These are phyloP conservation scores for Phytoseiulus persimilis DNA, from an alignment of 2,888 invertebrate species.

Conservation along the genomic window DNA sequence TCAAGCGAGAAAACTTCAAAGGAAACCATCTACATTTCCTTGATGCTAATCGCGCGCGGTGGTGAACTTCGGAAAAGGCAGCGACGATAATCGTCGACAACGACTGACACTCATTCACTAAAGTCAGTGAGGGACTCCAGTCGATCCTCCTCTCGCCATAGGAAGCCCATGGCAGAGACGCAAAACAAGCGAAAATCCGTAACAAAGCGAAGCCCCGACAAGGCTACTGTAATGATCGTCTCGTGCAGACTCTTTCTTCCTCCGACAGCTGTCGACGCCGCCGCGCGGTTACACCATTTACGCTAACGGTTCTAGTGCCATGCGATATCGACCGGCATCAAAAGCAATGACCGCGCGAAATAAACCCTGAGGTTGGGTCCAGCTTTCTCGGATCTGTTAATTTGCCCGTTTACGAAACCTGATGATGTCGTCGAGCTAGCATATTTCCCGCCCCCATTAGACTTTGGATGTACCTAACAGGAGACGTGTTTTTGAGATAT, in stretches of 20 bases:
- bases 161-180: background rate
- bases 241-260: background rate
- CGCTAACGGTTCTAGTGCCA: background rate
- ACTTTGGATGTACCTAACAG: too few species aligned
- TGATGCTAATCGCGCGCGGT: background rate
- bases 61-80: background rate
- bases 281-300: background rate
- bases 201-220: background rate
- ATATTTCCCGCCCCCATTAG: too few species aligned
- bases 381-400: too few species aligned
- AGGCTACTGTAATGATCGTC: background rate
- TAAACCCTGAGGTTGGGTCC: too few species aligned
- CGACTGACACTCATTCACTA: background rate
- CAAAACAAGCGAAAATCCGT: background rate
- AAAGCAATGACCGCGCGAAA: background rate
- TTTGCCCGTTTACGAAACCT: too few species aligned
- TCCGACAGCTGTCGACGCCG: background rate
- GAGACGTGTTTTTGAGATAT: too few species aligned
- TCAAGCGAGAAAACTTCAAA: background rate
- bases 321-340: background rate
- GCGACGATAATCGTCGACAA: background rate
- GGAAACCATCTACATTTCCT: background rate
- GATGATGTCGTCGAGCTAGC: too few species aligned
- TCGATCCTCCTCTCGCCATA: background rate
- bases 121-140: background rate